phyloP scores from a whole-genome alignment of 1,140 invertebrate genomes.

The Harlomillsia oculata region DNA sequence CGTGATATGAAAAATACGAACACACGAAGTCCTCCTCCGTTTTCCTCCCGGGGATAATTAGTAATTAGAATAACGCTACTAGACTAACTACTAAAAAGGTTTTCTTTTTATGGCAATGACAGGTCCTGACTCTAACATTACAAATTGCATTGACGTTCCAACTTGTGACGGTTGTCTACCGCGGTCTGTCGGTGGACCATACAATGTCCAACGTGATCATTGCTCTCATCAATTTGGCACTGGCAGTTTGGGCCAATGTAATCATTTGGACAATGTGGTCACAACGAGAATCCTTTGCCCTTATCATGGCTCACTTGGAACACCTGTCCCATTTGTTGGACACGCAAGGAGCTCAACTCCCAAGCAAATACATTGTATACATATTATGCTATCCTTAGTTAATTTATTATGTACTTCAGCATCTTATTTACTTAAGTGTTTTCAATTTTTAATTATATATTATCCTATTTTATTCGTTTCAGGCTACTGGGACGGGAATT shows the following conservation, averaged over 20 bases:
- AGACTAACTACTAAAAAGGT: too few species aligned
- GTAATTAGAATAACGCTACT: too few species aligned
- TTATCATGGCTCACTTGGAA: neutral
- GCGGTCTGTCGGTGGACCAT: neutral
- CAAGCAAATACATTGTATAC: neutral
- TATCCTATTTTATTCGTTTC: too few species aligned
- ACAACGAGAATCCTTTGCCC: neutral
- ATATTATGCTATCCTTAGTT: neutral
- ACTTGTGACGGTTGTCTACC: neutral
- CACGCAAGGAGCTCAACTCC: neutral
- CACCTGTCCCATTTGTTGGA: neutral
- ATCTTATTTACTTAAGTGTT: too few species aligned
- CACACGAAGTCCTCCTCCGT: too few species aligned
- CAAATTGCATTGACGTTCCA: constrained; percentile 7
- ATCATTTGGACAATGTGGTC: constrained; percentile 1
- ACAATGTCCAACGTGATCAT: neutral
- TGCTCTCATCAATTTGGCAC: constrained; percentile 6
- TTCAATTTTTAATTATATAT: too few species aligned
- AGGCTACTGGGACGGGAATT: too few species aligned
- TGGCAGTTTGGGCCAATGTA: constrained; percentile 5
- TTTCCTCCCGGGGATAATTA: too few species aligned
- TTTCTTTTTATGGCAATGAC: neutral
- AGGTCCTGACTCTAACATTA: neutral
- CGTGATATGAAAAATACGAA: too few species aligned
- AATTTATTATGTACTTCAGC: neutral